Evolutionary conservation across 2,888 invertebrate genomes (phyloP).

Genomic region (Epinotia brunnichana): DNA sequence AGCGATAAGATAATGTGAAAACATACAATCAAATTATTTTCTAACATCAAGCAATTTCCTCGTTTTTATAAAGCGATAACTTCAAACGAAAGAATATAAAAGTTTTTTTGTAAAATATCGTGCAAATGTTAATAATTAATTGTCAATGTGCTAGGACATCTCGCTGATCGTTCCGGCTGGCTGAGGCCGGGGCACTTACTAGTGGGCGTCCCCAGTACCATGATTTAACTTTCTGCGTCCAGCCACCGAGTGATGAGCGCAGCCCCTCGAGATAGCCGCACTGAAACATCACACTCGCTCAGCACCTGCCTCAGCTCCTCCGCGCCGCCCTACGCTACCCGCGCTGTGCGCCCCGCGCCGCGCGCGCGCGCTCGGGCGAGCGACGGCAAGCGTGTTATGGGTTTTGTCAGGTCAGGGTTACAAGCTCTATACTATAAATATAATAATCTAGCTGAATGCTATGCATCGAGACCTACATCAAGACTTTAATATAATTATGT

Average conservation of each 20-base stretch:
- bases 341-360: constrained; percentile 40
- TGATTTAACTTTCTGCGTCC: constrained; percentile 98
- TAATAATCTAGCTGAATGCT: constrained; percentile 58
- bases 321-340: constrained; percentile 24
- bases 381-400: constrained; percentile 54
- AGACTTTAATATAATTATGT: constrained; percentile 41
- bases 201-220: constrained; percentile 99
- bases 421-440: constrained; percentile 63
- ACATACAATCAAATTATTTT: constrained; percentile 66
- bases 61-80: constrained; percentile 73
- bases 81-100: constrained; percentile 66
- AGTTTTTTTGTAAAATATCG: constrained; percentile 66
- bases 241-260: constrained; percentile 97
- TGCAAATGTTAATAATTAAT: constrained; percentile 75
- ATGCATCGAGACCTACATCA: constrained; percentile 53
- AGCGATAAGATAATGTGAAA: constrained; percentile 75
- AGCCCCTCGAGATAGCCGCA: constrained; percentile 96
- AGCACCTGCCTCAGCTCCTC: constrained; percentile 67
- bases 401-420: constrained; percentile 57
- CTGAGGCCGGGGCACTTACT: constrained; percentile 89
- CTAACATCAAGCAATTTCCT: constrained; percentile 80
- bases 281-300: constrained; percentile 88
- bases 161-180: constrained; percentile 74
- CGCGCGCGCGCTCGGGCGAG: constrained; percentile 45
- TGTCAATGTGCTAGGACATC: constrained; percentile 80